Base-by-base conservation (phyloP, 2,113 vertebrate genomes). In the Fregata magnificens region DNA sequence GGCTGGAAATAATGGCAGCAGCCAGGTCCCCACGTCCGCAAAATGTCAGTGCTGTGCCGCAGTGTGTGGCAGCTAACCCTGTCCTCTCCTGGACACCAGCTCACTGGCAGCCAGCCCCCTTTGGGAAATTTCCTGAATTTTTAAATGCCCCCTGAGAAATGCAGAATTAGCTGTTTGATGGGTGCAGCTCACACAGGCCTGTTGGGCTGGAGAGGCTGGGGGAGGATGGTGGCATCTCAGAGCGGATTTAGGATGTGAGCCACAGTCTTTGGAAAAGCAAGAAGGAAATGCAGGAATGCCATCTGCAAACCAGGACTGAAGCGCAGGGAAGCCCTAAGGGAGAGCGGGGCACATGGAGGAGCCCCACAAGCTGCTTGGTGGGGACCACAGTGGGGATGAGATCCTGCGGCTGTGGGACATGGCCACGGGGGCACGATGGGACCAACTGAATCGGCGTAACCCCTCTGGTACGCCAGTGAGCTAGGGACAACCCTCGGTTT, bases 1-100 rank as follows among this genome's bases (percentile, higher is more conserved):
- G 34, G 32, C 53, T 65, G 58, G 18, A 36, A 86, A 61, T 38
- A 70, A 42, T 6, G 36, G 49, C 79, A 82, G 55, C 4, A 1
- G 31, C 13, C 0, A 1, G 32, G 22, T 85, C 1, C 0, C 25
- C 1, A 3, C 0, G 0, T 20, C 32, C 40, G 34, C 4, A 2
- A 53, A 62, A 10, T 13, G 20, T 45, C 1, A 6, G 79, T 40
- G 53, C 59, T 52, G 63, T 18, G 72, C 29, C 1, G 14, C 7
- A 5, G 61, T 10, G 38, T 2, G 5, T 8, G 65, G 56, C 0
- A 0, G 85, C 36, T 72, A 49, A 44, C 34, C 90, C 90, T 96
- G 90, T 90, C 88, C 80, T 93, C 86, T 96, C 80, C 96, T 76
- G 96, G 90, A 82, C 88, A 40, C 29, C 1, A 0, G n/a, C 61